phyloP scores from a whole-genome alignment of 2,888 invertebrate species.

The Melinopterus prodromus region DNA sequence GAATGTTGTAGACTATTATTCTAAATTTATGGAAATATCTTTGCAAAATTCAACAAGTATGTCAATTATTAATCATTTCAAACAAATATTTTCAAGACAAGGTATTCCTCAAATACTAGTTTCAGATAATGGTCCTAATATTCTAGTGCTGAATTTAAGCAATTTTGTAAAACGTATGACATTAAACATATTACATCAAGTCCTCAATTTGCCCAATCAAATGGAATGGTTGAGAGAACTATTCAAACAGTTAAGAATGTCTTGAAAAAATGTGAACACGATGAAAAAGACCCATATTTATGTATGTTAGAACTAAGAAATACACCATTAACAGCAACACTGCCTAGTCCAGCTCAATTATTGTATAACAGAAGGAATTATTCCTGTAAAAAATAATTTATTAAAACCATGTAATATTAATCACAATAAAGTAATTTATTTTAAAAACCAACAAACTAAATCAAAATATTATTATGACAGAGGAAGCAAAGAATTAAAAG shows the following conservation, averaged over 20 bases:
- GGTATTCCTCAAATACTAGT: slow-evolving; percentile 34
- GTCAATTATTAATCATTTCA: slow-evolving; percentile 29
- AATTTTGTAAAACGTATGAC: slow-evolving; percentile 31
- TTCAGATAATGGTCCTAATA: slow-evolving; percentile 29
- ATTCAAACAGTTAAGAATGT: slow-evolving; percentile 37
- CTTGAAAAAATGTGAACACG: slow-evolving; percentile 32
- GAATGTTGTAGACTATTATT: slow-evolving; percentile 28
- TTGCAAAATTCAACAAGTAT: slow-evolving; percentile 22
- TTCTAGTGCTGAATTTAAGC: slow-evolving; percentile 18
- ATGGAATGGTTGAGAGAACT: slow-evolving; percentile 37
- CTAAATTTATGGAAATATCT: slow-evolving; percentile 26
- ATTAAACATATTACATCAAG: slow-evolving; percentile 24
- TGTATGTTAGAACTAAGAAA: slow-evolving; percentile 23
- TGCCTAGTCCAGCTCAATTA: not conserved
- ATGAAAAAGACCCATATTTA: slow-evolving; percentile 10
- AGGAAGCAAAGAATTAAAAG: slow-evolving; percentile 11
- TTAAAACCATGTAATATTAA: slow-evolving; percentile 16
- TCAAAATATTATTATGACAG: slow-evolving; percentile 10
- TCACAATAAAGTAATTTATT: not conserved
- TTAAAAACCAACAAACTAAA: slow-evolving; percentile 5
- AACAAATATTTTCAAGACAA: slow-evolving; percentile 31
- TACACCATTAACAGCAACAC: slow-evolving; percentile 8
- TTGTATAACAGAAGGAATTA: slow-evolving; percentile 6
- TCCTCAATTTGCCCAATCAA: slow-evolving; percentile 35
- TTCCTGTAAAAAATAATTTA: slow-evolving; percentile 8